phyloP scores from a whole-genome alignment of 2,797 vertebrate genomes.

The Sebastiscus albofasciatus region DNA sequence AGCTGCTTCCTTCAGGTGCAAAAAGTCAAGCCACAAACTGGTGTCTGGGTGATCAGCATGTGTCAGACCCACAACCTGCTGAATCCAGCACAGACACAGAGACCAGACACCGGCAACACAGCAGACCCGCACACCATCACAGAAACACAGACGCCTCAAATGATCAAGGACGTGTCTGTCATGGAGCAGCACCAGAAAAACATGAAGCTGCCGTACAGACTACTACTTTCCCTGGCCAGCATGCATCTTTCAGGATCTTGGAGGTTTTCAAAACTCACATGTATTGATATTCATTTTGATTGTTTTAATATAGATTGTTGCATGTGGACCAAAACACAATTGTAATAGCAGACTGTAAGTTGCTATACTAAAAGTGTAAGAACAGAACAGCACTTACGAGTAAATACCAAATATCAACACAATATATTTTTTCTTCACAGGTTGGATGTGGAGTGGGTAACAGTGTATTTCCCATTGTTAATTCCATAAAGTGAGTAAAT shows the following conservation, averaged over 20 bases:
- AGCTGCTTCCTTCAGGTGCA: conserved; percentile 84
- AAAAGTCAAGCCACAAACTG: conserved; percentile 10
- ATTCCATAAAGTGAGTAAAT: conserved; percentile 85
- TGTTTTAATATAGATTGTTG: neutral
- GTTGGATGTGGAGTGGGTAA: conserved; percentile 95
- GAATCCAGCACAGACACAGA: conserved; percentile 17
- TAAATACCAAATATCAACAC: neutral
- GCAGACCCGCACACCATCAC: neutral
- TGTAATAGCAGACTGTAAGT: neutral
- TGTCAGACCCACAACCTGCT: neutral
- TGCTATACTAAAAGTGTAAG: neutral
- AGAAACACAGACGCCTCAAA: conserved; percentile 14
- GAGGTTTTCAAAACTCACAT: conserved; percentile 79
- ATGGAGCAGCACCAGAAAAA: conserved; percentile 11
- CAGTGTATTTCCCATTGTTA: conserved; percentile 92
- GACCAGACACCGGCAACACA: conserved; percentile 9
- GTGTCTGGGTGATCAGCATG: conserved; percentile 3
- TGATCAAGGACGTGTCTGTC: conserved; percentile 1
- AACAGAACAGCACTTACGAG: neutral
- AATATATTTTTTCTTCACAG: conserved; percentile 74
- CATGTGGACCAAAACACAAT: neutral
- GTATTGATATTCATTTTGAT: neutral
- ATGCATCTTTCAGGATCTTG: conserved; percentile 87
- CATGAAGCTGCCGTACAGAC: conserved; percentile 28
- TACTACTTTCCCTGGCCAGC: conserved; percentile 84